Percentiles rank a stretch among this genome's conserved stretches.
Conservation (phyloP, 2,797 vertebrate species). For the Enteromius argenteus region DNA sequence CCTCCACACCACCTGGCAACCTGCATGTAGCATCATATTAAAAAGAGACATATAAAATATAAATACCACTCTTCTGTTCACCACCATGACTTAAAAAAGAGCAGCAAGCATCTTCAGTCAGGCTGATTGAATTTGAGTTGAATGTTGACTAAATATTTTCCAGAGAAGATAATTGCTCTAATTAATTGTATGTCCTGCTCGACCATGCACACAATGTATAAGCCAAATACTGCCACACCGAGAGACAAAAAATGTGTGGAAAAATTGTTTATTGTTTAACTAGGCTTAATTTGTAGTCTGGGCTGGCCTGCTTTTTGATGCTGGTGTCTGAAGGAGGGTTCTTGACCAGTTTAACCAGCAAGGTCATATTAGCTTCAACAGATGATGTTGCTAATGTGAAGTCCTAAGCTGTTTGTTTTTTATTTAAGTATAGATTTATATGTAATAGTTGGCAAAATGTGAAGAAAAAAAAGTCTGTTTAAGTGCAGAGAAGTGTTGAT, state of each 20-base stretch:
- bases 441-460: not conserved
- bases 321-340: not conserved
- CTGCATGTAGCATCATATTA: constrained; percentile 24
- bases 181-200: constrained; percentile 3
- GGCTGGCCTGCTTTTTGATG: not conserved
- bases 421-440: not conserved
- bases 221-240: not conserved
- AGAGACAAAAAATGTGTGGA: not conserved
- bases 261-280: not conserved
- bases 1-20: constrained; percentile 58
- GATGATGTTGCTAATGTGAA: not conserved
- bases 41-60: constrained; percentile 34
- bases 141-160: not conserved
- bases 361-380: not conserved
- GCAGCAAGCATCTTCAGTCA: constrained; percentile 5
- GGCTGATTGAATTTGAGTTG: not conserved
- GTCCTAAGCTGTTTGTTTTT: not conserved
- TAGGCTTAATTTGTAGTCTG: not conserved
- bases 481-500: not conserved
- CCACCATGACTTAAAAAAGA: constrained; percentile 10
- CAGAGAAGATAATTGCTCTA: not conserved
- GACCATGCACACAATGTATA: not conserved
- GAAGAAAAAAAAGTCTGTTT: not conserved
- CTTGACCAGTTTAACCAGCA: not conserved
- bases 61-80: not conserved